These are phyloP conservation scores for Eilema griseolum DNA, from an alignment of 2,888 invertebrate species.

Conservation along the genomic window DNA sequence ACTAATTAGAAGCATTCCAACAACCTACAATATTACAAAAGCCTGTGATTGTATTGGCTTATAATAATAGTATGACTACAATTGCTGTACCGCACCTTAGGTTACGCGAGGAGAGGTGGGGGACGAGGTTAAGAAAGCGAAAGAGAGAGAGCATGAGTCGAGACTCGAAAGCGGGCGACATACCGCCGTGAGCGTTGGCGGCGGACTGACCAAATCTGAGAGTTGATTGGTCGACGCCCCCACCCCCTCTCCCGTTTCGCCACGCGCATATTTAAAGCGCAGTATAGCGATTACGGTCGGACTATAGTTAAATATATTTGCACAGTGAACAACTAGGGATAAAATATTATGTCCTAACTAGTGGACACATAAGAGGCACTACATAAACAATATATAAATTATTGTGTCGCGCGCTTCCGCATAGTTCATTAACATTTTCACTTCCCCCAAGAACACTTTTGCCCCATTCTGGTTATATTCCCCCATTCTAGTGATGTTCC, in stretches of 20 bases:
- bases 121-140: too few relatives aligned
- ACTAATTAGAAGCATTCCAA: background rate
- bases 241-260: too few relatives aligned
- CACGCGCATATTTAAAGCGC: too few relatives aligned
- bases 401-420: slow-evolving; percentile 33
- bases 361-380: slow-evolving; percentile 23
- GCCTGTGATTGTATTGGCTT: background rate
- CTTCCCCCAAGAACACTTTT: slow-evolving; percentile 7
- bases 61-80: too few relatives aligned
- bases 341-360: slow-evolving; percentile 16
- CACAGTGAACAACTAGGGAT: background rate
- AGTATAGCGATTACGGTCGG: too few relatives aligned
- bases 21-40: background rate
- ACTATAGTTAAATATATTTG: background rate
- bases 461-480: background rate
- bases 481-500: background rate
- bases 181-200: too few relatives aligned
- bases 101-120: too few relatives aligned
- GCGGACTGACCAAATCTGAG: too few relatives aligned
- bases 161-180: too few relatives aligned
- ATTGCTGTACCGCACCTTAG: too few relatives aligned
- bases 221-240: too few relatives aligned
- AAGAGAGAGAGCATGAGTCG: too few relatives aligned
- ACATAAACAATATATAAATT: slow-evolving; percentile 14
- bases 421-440: slow-evolving; percentile 11